Conservation (phyloP, 2,797 vertebrate genomes). For the Silurus lanzhouensis region DNA sequence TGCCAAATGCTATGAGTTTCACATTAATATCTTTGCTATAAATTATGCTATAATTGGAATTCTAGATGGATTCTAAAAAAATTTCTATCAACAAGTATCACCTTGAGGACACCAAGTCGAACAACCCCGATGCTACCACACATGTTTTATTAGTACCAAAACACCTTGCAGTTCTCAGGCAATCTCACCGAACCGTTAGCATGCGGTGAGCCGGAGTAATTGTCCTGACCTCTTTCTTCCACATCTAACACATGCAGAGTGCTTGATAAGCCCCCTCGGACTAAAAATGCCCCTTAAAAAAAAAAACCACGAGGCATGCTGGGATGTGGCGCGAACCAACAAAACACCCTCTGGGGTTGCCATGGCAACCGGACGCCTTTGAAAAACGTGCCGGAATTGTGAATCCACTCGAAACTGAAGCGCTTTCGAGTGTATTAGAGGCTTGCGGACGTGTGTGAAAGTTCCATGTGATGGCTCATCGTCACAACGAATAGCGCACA, state of each 20-base stretch:
- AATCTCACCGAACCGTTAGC: background rate
- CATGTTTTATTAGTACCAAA: background rate
- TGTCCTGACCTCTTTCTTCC: slow-evolving; percentile 45
- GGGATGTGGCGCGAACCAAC: slow-evolving; percentile 45
- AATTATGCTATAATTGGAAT: no score
- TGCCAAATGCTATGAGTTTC: no score
- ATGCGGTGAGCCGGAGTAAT: slow-evolving; percentile 37
- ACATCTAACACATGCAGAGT: slow-evolving; percentile 44
- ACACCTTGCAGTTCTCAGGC: background rate
- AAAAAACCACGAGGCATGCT: slow-evolving; percentile 41
- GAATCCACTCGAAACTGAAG: background rate
- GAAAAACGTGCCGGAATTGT: slow-evolving; percentile 12
- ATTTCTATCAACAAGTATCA: no score
- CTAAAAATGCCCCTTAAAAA: slow-evolving; percentile 46
- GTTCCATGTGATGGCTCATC: slow-evolving; percentile 45
- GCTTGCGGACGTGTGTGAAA: background rate
- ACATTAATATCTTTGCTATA: no score
- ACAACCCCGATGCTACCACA: background rate
- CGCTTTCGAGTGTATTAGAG: slow-evolving; percentile 20
- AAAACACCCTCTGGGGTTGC: slow-evolving; percentile 39
- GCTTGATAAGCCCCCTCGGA: slow-evolving; percentile 45
- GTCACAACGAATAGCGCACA: slow-evolving; percentile 23
- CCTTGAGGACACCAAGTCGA: no score
- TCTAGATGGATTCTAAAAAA: no score
- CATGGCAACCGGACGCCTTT: slow-evolving; percentile 49